These are phyloP conservation scores for Thereva unica DNA, from an alignment of 2,888 invertebrate species.

Conservation along the genomic window DNA sequence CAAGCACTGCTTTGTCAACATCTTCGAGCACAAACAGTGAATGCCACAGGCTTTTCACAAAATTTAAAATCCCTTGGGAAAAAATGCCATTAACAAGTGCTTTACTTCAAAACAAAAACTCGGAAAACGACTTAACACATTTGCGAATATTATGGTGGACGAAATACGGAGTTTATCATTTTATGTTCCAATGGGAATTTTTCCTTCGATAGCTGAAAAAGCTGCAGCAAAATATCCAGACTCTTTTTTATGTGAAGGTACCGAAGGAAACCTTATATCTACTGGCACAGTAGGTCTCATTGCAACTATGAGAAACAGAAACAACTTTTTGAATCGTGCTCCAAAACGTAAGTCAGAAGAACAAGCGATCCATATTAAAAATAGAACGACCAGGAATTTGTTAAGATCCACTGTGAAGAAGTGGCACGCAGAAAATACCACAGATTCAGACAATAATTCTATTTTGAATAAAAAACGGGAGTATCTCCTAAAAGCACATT, in stretches of 20 bases:
- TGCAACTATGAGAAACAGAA: constrained; percentile 37
- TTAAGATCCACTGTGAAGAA: neutral
- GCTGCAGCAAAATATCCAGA: constrained; percentile 37
- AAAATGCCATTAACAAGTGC: constrained; percentile 36
- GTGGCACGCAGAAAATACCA: neutral
- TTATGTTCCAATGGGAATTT: constrained; percentile 37
- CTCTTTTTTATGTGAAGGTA: constrained; percentile 38
- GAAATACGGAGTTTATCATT: constrained; percentile 38
- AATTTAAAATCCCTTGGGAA: constrained; percentile 41
- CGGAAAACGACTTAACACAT: constrained; percentile 37
- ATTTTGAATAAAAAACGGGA: neutral
- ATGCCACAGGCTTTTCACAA: neutral
- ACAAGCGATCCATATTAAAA: neutral
- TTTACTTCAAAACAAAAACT: constrained; percentile 29
- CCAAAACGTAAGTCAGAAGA: neutral
- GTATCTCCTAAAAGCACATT: neutral
- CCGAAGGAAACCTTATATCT: constrained; percentile 30
- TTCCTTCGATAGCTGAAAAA: constrained; percentile 36
- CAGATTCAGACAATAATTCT: neutral
- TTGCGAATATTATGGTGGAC: constrained; percentile 40
- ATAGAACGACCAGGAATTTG: neutral
- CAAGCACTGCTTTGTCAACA: constrained; percentile 12
- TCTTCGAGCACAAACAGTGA: neutral
- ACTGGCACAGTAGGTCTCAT: constrained; percentile 10
- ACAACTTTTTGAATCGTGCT: constrained; percentile 36